Evolutionary conservation across 2,888 invertebrate species (phyloP).

Genomic region (Amiota communis): DNA sequence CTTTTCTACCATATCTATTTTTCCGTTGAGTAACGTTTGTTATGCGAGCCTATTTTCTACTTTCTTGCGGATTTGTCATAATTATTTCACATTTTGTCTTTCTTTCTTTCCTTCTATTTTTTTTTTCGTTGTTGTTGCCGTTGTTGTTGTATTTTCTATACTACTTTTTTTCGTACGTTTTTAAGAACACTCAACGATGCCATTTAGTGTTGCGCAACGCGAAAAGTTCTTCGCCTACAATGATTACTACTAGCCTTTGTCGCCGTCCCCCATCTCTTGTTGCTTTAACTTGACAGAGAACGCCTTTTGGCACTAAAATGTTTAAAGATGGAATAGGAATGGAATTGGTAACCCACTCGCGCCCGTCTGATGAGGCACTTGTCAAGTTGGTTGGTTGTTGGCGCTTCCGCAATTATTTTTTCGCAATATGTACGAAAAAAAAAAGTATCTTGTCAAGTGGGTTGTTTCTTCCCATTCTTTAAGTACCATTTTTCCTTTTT

Average conservation of each 20-base stretch:
- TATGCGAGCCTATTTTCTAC: conserved; percentile 14
- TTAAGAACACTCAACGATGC: too few relatives aligned
- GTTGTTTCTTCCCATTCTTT: too few relatives aligned
- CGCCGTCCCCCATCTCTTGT: too few relatives aligned
- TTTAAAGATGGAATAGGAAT: too few relatives aligned
- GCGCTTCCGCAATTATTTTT: conserved; percentile 61
- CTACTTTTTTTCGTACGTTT: too few relatives aligned
- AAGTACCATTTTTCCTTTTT: too few relatives aligned
- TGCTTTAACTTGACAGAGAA: too few relatives aligned
- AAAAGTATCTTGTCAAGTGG: too few relatives aligned
- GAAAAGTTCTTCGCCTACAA: conserved; percentile 7
- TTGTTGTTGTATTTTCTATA: too few relatives aligned
- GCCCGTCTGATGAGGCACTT: conserved; percentile 43
- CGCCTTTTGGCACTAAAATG: conserved; percentile 40
- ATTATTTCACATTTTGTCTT: conserved; percentile 61
- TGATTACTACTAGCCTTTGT: too few relatives aligned
- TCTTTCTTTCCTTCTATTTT: conserved; percentile 40
- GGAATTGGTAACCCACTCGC: too few relatives aligned
- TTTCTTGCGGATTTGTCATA: conserved; percentile 59
- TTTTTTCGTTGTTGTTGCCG: too few relatives aligned
- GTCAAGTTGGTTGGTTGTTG: conserved; percentile 52
- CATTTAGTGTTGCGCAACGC: neutral
- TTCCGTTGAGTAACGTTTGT: conserved; percentile 11
- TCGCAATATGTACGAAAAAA: conserved; percentile 6
- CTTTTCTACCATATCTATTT: conserved; percentile 33